These are phyloP conservation scores for Lycaena phlaeas DNA, from an alignment of 2,888 invertebrate species.

Conservation along the genomic window DNA sequence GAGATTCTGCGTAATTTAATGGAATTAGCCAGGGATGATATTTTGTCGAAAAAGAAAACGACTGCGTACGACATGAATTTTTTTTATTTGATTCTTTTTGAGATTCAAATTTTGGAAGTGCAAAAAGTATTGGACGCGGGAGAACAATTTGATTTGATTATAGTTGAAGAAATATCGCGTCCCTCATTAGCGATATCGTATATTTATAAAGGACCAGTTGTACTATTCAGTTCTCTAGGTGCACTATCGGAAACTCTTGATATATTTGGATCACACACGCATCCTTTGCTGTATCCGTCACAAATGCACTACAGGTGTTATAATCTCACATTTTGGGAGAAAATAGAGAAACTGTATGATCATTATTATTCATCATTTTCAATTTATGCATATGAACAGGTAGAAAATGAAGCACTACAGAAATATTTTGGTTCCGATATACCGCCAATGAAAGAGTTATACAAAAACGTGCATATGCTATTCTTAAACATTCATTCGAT, in stretches of 20 bases:
- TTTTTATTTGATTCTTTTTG: slow-evolving; percentile 17
- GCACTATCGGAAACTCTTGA: slow-evolving; percentile 10
- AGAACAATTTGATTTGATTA: slow-evolving; percentile 29
- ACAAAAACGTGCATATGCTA: slow-evolving; percentile 34
- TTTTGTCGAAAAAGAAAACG: background rate
- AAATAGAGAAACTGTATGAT: too few species aligned
- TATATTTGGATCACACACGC: slow-evolving; percentile 14
- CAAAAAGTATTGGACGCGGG: slow-evolving; percentile 20
- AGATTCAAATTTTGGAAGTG: slow-evolving; percentile 18
- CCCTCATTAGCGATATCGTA: slow-evolving; percentile 22
- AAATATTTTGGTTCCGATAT: slow-evolving; percentile 14
- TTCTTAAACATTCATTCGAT: slow-evolving; percentile 46
- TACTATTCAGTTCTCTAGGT: slow-evolving; percentile 22
- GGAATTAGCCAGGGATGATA: background rate
- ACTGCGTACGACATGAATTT: background rate
- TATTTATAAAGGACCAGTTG: slow-evolving; percentile 22
- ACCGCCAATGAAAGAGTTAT: slow-evolving; percentile 22
- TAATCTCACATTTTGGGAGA: slow-evolving; percentile 19
- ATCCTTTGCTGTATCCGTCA: slow-evolving; percentile 18
- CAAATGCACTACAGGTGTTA: slow-evolving; percentile 4
- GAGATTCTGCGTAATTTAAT: background rate
- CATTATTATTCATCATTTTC: too few species aligned
- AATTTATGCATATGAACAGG: too few species aligned
- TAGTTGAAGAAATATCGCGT: slow-evolving; percentile 26
- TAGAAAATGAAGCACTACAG: slow-evolving; percentile 11